Evolutionary conservation across 2,888 invertebrate genomes (phyloP), one percentile per base, ranked within the genome.

Genomic region (Trachelus stipa): DNA sequence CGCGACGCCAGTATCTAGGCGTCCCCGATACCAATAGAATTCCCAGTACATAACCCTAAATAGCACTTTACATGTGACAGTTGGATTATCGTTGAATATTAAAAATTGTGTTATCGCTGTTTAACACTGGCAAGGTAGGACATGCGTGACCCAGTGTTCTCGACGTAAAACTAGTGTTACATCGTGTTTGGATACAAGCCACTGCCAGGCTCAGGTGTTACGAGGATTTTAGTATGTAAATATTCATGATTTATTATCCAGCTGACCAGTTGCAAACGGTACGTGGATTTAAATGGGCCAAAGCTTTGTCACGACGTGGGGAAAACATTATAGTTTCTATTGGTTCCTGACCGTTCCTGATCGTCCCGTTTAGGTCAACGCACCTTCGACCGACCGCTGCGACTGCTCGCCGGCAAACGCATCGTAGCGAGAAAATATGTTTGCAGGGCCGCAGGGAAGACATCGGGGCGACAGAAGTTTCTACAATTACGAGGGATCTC

Each of bases 361-460:
- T 34, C 37, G 68, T 76, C 69, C 73, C 68, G 75, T 73, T 69
- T 75, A 73, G 79, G 79, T 79, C 79, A 79, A 79, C 77, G 77
- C 34, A 77, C 79, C 68, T 77, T 73, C 77, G 76, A 75, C 73
- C 76, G 75, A 30, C 31, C n/a, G 30, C 73, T 40, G 74, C 56
- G 56, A 23, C 56, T 56, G 56, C 23, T 23, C 23, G 31, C 56
- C 35, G 74, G 69, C 74, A 40, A 74, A 77, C 71, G 69, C 73
- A 79, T 76, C 76, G 79, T 79, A 76, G 69, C 76, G 76, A 79
- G 75, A 73, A 78, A 78, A 73, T 73, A 71, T 34, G 71, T 56
- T 56, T 56, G 56, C 56, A 56, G 56, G 56, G 56, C 15, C 56
- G 56, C 56, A 56, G 6, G 9, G 23, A 23, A 40, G 15, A 40